A percentile compares a stretch with the other conserved stretches of the same genome.
Evolutionary conservation across 2,888 invertebrate genomes (phyloP).

Genomic region (Anoplius nigerrimus): DNA sequence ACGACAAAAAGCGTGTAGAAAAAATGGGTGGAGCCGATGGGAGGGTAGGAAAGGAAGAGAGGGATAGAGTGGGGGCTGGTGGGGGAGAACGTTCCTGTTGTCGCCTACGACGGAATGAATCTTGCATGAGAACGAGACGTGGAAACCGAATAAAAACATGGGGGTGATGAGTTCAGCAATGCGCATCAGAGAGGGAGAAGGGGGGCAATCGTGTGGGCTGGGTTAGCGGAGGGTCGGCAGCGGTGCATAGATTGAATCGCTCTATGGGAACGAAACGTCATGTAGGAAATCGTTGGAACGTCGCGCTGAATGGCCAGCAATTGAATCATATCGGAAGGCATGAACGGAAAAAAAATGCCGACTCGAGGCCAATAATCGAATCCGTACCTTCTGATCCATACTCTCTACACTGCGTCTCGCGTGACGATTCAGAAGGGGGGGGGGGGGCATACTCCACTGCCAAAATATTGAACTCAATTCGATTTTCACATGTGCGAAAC

Average conservation of each 20-base stretch:
- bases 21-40: neutral
- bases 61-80: neutral
- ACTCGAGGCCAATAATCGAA: too few species aligned
- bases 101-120: constrained; percentile 5
- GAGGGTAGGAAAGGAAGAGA: neutral
- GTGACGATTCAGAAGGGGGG: too few species aligned
- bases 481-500: too few species aligned
- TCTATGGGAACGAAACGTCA: constrained; percentile 54
- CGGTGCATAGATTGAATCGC: constrained; percentile 57
- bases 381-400: too few species aligned
- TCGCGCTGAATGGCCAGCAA: constrained; percentile 7
- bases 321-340: constrained; percentile 16
- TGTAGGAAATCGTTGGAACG: constrained; percentile 49
- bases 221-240: constrained; percentile 51
- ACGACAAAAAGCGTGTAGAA: neutral
- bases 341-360: too few species aligned
- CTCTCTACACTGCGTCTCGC: too few species aligned
- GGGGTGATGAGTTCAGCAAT: constrained; percentile 43
- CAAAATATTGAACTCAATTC: too few species aligned
- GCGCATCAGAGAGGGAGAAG: constrained; percentile 25
- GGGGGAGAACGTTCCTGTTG: neutral
- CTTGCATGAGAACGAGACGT: constrained; percentile 20
- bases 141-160: constrained; percentile 31
- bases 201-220: constrained; percentile 32
- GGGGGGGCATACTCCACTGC: too few species aligned